phyloP scores from a whole-genome alignment of 2,113 vertebrate species.

The Apistogramma diplotaenia region DNA sequence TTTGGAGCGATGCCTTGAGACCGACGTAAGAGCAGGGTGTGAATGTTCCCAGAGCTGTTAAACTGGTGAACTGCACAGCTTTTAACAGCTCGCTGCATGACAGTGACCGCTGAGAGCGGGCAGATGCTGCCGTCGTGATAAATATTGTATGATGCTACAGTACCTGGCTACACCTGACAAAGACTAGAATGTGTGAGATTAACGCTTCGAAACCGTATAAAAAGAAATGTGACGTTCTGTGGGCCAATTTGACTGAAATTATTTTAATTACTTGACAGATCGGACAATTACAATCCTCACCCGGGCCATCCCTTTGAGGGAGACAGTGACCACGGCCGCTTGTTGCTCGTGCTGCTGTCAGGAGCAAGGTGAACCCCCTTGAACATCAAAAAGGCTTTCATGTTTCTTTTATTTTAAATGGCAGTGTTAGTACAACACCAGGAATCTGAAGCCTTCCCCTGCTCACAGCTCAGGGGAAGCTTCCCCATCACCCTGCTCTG shows the following conservation, averaged over 20 bases:
- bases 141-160: constrained; percentile 44
- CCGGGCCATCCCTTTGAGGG: constrained; percentile 14
- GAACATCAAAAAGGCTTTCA: constrained; percentile 74
- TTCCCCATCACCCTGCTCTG: constrained; percentile 12
- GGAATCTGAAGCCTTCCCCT: constrained; percentile 52
- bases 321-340: not conserved
- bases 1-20: constrained; percentile 45
- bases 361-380: constrained; percentile 62
- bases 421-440: constrained; percentile 59
- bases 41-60: constrained; percentile 45
- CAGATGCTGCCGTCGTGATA: constrained; percentile 56
- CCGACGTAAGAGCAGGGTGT: constrained; percentile 42
- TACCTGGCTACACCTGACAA: constrained; percentile 18
- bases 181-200: constrained; percentile 1
- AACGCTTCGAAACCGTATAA: constrained; percentile 1
- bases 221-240: not conserved
- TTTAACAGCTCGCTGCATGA: constrained; percentile 51
- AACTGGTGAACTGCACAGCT: constrained; percentile 46
- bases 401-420: constrained; percentile 74
- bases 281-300: not conserved
- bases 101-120: constrained; percentile 54
- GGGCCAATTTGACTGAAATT: not conserved
- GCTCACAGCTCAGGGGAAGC: constrained; percentile 6
- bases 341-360: constrained; percentile 37
- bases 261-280: constrained; percentile 21